Base-by-base conservation (phyloP, 2,797 vertebrate species). In the Psittacula derbiana region DNA sequence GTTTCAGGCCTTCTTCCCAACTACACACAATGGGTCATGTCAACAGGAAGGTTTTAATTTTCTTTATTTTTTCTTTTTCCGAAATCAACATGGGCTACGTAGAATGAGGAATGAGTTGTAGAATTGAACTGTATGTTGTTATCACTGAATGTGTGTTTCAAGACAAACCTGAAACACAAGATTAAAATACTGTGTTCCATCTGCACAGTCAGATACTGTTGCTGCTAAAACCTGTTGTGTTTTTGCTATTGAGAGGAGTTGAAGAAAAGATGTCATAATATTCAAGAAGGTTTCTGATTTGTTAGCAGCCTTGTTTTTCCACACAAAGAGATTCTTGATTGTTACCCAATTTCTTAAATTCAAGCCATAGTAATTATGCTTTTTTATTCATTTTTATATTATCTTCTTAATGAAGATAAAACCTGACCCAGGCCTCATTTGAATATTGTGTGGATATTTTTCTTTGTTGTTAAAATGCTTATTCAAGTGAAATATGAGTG, bases 321-420 rank as follows among this genome's bases (percentile, higher is more conserved):
- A 52, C 1, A 16, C 4, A 4, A 2, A 33, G 12, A 47, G 5
- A 47, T 67, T 74, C 80, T 74, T 13, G n/a, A 31, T 74, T 52
- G 1, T 57, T 47, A 3, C 4, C 16, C 7, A 12, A 50, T 46
- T 21, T 74, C 49, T 38, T 41, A 69, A 46, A 73, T 58, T 85
- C 70, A 64, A 71, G 30, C 9, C 4, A 40, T 31, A 0, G 0
- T n/a, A 38, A 30, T 16, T 25, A 18, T 1, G 2, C 1, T 0
- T 6, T 11, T 21, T 13, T 30, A 36, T 70, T 74, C 0, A 27
- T 64, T 67, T 67, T 7, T 46, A 25, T 47, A 33, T 57, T 60
- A 40, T 1, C 3, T 67, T 92, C 76, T 58, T 11, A 71, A 25
- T 8, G 14, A 52, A 66, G 3, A n/a, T 64, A 47, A 88, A 76